Evolutionary conservation across 2,797 vertebrate species (phyloP), one percentile per base, ranked within the genome.

Genomic region (Alectoris magna): DNA sequence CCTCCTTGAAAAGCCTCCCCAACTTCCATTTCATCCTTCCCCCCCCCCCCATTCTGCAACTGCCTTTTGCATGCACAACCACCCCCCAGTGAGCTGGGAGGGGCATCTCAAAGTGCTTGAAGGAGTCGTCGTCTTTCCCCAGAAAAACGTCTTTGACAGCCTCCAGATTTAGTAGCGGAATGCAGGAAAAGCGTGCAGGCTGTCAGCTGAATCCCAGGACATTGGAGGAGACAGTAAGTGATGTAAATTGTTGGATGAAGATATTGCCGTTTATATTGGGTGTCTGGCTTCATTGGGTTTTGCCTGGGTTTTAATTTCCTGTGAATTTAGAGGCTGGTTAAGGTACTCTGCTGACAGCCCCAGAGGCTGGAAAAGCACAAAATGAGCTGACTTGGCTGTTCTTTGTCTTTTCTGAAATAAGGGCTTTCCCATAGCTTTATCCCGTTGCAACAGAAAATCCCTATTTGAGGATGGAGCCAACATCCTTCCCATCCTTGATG

Each of bases 171-270:
- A 31, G 34, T 21, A 9, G 17, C 8, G 5, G 22, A 77, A 53
- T 0, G 10, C 31, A 5, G 78, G 69, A 79, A 79, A 26, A 58
- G 63, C 36, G 5, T 4, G 4, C 3, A 2, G n/a, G 72, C 48
- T 80, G 10, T 91, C 77, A 91, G 73, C 29, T 1, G 7, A 8
- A 58, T 69, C 43, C 73, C 51, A 22, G 69, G 77, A 86, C 88
- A 94, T 94, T 7, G 56, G 49, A 86, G 81, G 85, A 82, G 96
- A 91, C 94, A 93, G 86, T 84, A 94, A 96, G 72, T 26, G 71
- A 91, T 88, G 93, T n/a, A 91, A 91, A 93, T 87, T 68, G 88
- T 10, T 68, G 90, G 86, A 31, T 39, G 58, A 88, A 92, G 86
- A 67, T 70, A 74, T 55, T 41, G 73, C 67, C 5, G 24, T 58